These are phyloP conservation scores for Papilio xuthus DNA, from an alignment of 1,140 invertebrate genomes.

Conservation along the genomic window DNA sequence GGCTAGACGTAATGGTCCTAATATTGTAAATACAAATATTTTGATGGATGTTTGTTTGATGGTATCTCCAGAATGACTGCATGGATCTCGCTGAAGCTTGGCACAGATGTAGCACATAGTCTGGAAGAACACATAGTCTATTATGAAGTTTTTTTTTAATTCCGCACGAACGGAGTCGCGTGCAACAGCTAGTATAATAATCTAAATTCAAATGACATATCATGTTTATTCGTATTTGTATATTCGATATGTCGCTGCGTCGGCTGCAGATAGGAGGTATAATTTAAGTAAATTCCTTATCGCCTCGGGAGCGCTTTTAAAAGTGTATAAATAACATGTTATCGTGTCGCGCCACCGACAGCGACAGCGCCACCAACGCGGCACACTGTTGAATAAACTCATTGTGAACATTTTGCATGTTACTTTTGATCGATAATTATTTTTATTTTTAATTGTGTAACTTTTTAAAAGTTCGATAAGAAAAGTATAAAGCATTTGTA, in stretches of 20 bases:
- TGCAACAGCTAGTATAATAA: too few species aligned
- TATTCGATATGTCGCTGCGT: neutral
- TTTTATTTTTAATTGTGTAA: neutral
- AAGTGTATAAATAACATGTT: conserved; percentile 39
- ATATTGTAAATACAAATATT: too few species aligned
- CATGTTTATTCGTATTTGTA: neutral
- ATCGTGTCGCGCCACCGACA: conserved; percentile 15
- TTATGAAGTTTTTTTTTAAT: too few species aligned
- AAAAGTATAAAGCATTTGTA: too few species aligned
- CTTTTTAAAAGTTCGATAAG: too few species aligned
- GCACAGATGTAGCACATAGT: too few species aligned
- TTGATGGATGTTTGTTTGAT: too few species aligned
- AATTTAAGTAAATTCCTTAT: conserved; percentile 40
- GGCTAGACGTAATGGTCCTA: too few species aligned
- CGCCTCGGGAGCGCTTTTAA: conserved; percentile 34
- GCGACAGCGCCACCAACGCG: neutral
- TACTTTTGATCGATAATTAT: conserved; percentile 4
- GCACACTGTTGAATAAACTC: conserved; percentile 23
- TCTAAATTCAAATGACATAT: neutral
- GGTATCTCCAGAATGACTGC: too few species aligned
- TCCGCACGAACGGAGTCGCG: too few species aligned
- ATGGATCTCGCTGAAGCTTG: too few species aligned
- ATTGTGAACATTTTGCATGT: conserved; percentile 30
- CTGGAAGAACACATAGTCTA: too few species aligned
- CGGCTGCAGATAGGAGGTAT: conserved; percentile 32